phyloP scores from a whole-genome alignment of 2,888 invertebrate species.

The Cecidostiba fungosa region DNA sequence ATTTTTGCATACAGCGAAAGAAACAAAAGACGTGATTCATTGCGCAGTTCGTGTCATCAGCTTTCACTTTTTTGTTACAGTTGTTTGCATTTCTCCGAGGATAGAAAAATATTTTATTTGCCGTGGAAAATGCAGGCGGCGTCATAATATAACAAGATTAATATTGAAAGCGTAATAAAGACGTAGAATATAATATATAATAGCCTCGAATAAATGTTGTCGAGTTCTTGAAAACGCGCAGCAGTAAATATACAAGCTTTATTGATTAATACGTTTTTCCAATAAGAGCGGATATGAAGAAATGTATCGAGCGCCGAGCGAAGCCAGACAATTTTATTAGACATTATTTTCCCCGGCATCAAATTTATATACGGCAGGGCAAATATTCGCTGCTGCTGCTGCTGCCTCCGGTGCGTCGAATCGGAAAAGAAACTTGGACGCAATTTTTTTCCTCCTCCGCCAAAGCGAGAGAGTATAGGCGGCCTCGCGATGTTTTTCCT shows the following conservation, averaged over 20 bases:
- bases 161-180: not conserved
- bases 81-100: not conserved
- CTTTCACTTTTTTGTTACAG: not conserved
- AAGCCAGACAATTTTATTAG: conserved; percentile 59
- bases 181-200: not conserved
- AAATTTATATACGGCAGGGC: conserved; percentile 49
- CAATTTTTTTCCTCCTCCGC: conserved; percentile 66
- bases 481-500: conserved; percentile 44
- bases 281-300: not conserved
- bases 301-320: conserved; percentile 26
- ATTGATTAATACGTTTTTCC: conserved; percentile 39
- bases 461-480: conserved; percentile 23
- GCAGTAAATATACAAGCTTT: conserved; percentile 27
- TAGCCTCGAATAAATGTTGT: not conserved
- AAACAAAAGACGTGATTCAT: conserved; percentile 29
- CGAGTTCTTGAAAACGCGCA: too few relatives aligned
- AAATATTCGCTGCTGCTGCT: conserved; percentile 18
- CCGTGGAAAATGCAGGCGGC: not conserved
- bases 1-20: not conserved
- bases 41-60: not conserved
- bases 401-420: conserved; percentile 9
- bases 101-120: not conserved
- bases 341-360: conserved; percentile 56
- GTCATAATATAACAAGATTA: not conserved
- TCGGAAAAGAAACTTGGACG: conserved; percentile 61